Evolutionary conservation across 2,797 vertebrate species (phyloP).

Genomic region (Acrocephalus scirpaceus): DNA sequence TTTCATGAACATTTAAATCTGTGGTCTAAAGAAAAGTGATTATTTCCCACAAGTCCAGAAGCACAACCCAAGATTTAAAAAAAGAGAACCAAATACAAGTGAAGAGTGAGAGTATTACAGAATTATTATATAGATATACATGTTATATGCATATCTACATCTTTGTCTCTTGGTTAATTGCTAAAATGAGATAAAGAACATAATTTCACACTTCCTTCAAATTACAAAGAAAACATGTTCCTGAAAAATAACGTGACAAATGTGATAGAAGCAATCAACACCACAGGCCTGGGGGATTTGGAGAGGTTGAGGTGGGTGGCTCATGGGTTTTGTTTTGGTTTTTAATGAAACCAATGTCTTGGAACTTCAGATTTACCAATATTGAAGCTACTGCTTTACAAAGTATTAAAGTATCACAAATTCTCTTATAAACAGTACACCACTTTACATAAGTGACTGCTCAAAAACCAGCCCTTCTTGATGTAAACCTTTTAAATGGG

Average conservation of each 20-base stretch:
- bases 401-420: neutral
- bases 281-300: neutral
- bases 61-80: neutral
- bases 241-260: neutral
- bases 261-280: conserved; percentile 22
- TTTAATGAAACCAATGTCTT: neutral
- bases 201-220: conserved; percentile 3
- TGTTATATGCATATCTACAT: neutral
- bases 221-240: neutral
- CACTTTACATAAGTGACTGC: neutral
- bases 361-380: neutral
- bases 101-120: neutral
- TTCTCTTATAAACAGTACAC: neutral
- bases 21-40: neutral
- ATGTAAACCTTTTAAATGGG: neutral
- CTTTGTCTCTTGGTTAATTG: neutral
- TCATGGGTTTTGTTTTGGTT: neutral
- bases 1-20: neutral
- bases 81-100: neutral
- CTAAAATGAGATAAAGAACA: neutral
- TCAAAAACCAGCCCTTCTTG: neutral
- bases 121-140: neutral
- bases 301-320: neutral
- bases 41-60: neutral
- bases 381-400: neutral